Evolutionary conservation across 2,113 vertebrate species (phyloP).

Genomic region (Dasyurus viverrinus): DNA sequence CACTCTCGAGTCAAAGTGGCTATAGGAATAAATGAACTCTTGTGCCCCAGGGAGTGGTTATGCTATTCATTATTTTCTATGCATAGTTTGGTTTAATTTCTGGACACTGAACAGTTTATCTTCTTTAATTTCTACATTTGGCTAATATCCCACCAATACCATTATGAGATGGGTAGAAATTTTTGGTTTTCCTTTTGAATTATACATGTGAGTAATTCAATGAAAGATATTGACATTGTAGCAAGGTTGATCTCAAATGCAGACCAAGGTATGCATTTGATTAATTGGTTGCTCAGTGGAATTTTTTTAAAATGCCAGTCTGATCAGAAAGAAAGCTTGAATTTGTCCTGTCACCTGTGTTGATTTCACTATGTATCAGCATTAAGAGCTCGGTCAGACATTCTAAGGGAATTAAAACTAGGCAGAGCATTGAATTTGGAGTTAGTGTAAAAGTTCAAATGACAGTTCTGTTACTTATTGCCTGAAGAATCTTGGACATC

Average conservation of each 20-base stretch:
- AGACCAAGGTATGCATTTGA: neutral
- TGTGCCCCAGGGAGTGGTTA: neutral
- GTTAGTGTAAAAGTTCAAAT: neutral
- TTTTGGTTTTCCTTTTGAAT: neutral
- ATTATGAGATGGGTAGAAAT: constrained; percentile 10
- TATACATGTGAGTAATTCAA: neutral
- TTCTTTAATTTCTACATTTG: neutral
- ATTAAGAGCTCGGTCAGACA: neutral
- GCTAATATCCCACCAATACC: neutral
- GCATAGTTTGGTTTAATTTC: neutral
- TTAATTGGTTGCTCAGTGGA: neutral
- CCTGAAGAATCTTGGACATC: neutral
- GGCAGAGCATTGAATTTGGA: neutral
- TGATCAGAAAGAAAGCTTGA: neutral
- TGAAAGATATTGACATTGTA: neutral
- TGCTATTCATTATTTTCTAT: neutral
- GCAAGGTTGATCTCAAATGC: neutral
- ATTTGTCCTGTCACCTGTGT: neutral
- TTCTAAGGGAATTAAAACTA: neutral
- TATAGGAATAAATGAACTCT: neutral
- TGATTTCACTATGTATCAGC: neutral
- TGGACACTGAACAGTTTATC: neutral
- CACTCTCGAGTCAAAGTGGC: neutral
- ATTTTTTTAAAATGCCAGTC: neutral
- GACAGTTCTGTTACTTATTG: neutral